Base-by-base conservation (phyloP, 2,113 vertebrate species). In the Chlamydotis undulata region DNA sequence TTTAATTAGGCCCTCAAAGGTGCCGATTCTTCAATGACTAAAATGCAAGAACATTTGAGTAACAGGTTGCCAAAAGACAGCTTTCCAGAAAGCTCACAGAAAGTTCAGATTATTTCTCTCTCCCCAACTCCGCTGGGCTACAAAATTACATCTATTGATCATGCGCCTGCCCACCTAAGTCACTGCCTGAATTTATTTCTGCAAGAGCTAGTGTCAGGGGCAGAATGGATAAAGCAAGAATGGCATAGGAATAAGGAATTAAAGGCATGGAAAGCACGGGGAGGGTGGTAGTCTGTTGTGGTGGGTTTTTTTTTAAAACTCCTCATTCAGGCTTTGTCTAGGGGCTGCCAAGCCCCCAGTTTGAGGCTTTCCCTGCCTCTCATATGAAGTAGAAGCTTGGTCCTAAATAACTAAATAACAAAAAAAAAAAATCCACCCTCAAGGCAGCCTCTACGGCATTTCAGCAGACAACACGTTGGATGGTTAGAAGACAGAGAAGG, bases 401-500 rank as follows among this genome's bases (percentile, higher is more conserved):
- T 28, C 26, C 25, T 16, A 53, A 53, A 28, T 14, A 83, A 70
- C 7, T 19, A 53, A 81, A 28, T 14, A 83, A 70, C 7, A 17
- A 53, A 81, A 10, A 10, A 88, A 39, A 56, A 83, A 49, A 49
- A 6, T 9, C 5, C 4, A 49, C 7, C 75, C 29, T 52, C 9
- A 3, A 55, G 7, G 21, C 23, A 74, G 28, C 7, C 6, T 31
- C 37, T 56, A 19, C 9, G 47, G 29, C 0, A 2, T 45, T 71
- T 17, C 22, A 71, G 19, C 35, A 86, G 3, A 10, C 4, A 6
- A 52, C 9, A 52, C 0, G 0, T 2, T 69, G 24, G 19, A 39
- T 22, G 4, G 12, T 41, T 25, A 75, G 45, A 78, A 52, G 56
- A 81, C 19, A 41, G 28, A 80, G 19, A 6, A 37, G 17, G 5